Conservation (phyloP, 2,888 invertebrate species). For the Brenthis daphne region DNA sequence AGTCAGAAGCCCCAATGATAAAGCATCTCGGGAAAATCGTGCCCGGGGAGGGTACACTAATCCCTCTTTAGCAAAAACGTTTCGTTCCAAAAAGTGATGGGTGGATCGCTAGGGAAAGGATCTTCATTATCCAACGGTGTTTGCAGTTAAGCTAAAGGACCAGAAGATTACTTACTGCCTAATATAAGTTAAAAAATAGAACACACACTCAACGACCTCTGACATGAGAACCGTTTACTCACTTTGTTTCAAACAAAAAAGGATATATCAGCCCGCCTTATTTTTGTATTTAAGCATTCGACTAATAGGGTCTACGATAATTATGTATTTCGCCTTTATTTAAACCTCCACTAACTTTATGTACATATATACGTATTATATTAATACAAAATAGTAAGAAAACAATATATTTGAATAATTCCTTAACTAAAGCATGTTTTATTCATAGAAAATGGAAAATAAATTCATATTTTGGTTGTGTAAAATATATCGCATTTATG, state of each 20-base stretch:
- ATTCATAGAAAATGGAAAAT: neutral
- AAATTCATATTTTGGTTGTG: constrained; percentile 10
- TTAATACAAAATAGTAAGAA: too few relatives aligned
- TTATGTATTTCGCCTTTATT: constrained; percentile 10
- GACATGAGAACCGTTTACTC: constrained; percentile 32
- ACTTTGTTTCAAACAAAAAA: constrained; percentile 30
- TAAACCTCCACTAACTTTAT: neutral
- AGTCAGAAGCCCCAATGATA: constrained; percentile 80
- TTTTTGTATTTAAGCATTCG: constrained; percentile 20
- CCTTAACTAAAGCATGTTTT: constrained; percentile 3
- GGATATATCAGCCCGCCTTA: constrained; percentile 20
- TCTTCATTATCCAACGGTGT: constrained; percentile 79
- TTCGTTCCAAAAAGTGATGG: constrained; percentile 81
- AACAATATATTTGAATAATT: too few relatives aligned
- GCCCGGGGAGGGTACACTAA: constrained; percentile 78
- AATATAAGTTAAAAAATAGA: constrained; percentile 35
- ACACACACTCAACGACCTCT: constrained; percentile 26
- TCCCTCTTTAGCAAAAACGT: constrained; percentile 83
- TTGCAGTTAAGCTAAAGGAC: constrained; percentile 77
- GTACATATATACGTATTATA: too few relatives aligned
- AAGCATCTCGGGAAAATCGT: constrained; percentile 80
- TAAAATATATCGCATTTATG: constrained; percentile 30
- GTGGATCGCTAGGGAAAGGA: constrained; percentile 76
- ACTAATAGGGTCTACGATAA: constrained; percentile 17
- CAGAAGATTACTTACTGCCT: constrained; percentile 63